Evolutionary conservation across 1,140 invertebrate species (phyloP).

Genomic region (Sminthurides bifidus): DNA sequence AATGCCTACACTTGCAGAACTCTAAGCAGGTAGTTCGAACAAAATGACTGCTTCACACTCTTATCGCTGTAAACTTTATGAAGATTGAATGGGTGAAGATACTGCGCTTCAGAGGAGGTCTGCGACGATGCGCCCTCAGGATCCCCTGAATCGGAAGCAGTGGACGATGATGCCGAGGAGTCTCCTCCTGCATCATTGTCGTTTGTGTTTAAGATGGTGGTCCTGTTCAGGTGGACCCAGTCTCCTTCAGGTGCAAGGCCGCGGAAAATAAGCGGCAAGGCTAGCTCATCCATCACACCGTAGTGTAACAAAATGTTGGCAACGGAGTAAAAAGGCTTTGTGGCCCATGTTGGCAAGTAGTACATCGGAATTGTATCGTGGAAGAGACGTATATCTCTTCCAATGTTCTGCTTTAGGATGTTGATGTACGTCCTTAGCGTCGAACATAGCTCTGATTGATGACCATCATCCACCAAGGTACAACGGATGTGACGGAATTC

Average conservation of each 20-base stretch:
- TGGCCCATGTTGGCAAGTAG: constrained; percentile 30
- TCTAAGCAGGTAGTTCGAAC: constrained; percentile 32
- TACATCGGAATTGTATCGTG: constrained; percentile 34
- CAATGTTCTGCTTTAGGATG: constrained; percentile 25
- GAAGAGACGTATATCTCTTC: constrained; percentile 30
- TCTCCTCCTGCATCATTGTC: too few relatives aligned
- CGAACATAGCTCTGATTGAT: constrained; percentile 30
- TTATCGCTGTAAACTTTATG: constrained; percentile 31
- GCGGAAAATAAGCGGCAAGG: constrained; percentile 32
- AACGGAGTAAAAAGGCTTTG: constrained; percentile 33
- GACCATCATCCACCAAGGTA: constrained; percentile 28
- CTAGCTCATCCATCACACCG: constrained; percentile 33
- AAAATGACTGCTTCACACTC: constrained; percentile 26
- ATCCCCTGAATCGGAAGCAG: background rate
- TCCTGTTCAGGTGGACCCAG: constrained; percentile 14
- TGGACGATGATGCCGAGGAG: too few relatives aligned
- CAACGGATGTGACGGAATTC: constrained; percentile 33
- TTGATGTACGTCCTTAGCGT: constrained; percentile 26
- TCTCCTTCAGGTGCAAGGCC: constrained; percentile 27
- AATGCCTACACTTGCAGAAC: constrained; percentile 20
- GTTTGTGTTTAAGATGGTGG: too few relatives aligned
- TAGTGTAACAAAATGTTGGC: constrained; percentile 34
- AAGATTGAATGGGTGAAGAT: constrained; percentile 33
- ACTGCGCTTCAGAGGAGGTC: constrained; percentile 22
- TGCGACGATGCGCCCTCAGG: constrained; percentile 8